Base-by-base conservation (phyloP, 64 coral and sea anemone species). In the Montipora efflorescens region DNA sequence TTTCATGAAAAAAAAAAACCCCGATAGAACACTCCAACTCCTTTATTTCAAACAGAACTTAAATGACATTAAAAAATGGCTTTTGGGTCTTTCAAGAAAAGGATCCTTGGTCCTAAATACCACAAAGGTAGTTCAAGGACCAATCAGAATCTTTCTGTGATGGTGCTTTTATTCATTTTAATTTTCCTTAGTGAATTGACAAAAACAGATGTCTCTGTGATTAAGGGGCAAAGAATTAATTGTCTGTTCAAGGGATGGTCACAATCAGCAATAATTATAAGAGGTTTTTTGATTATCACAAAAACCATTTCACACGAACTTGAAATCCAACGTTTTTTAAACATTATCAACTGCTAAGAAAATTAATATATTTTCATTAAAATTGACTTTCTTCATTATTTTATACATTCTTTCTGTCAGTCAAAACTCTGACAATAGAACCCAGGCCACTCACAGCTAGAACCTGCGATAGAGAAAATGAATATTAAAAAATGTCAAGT, bases 371-470 rank as follows among this genome's bases (percentile, higher is more conserved):
- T n/a, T 22, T 0, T 49, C 7, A 44, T 21, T 49, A 73, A 86
- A 71, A 47, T 16, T 8, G 16, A 13, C 46, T 71, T 67, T 4
- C 36, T 36, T 36, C 36, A 36, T 36, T 68, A 28, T 48, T 68
- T 59, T 80, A 99, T 8, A 99, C 92, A 75, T 92, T 94, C 90
- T 99, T 99, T 80, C 98, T 94, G 62, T 99, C 98, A 76, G 95
- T 93, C 8, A 99, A 79, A 23, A 94, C 98, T 76, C 98, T 92
- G 43, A 99, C 91, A 79, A 99, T 94, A 18, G 74, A 69, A 62
- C 98, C 98, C 74, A 99, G 79, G 19, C 98, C 98, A 47, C 89
- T 85, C 79, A 21, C 75, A 25, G 95, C 86, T 12, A 95, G 8
- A 44, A 92, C 95, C 98, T 99, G 85, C 75, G 94, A 87, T 77